A percentile compares a stretch with the other conserved stretches of the same genome.
Evolutionary conservation across 2,113 vertebrate species (phyloP).

Genomic region (Dasyurus viverrinus): DNA sequence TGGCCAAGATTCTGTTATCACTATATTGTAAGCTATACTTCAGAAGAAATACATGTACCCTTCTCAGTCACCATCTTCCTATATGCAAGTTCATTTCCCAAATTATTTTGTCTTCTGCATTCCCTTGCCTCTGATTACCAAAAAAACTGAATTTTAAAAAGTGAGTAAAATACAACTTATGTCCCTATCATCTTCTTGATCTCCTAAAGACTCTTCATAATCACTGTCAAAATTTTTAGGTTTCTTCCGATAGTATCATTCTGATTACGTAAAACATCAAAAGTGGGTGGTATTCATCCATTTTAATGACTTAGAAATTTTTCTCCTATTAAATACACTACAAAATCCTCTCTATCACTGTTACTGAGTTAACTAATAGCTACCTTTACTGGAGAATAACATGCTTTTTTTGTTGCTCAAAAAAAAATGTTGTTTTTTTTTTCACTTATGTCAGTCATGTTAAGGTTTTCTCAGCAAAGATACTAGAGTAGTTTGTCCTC

Average conservation of each 20-base stretch:
- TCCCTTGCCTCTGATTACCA: neutral
- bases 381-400: neutral
- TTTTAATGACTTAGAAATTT: neutral
- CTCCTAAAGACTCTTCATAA: neutral
- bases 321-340: neutral
- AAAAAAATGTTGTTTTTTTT: too few relatives aligned
- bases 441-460: too few relatives aligned
- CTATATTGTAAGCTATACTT: neutral
- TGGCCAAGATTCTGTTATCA: neutral
- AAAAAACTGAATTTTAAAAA: neutral
- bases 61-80: neutral
- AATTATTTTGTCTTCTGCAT: neutral
- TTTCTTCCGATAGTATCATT: neutral
- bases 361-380: neutral
- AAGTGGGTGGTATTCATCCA: neutral
- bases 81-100: neutral
- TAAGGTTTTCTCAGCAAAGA: too few relatives aligned
- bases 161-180: neutral
- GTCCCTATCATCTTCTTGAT: neutral
- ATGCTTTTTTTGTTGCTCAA: too few relatives aligned
- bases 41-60: neutral
- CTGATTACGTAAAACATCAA: neutral
- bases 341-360: neutral
- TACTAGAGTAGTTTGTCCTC: too few relatives aligned
- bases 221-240: neutral